Evolutionary conservation across 2,888 invertebrate species (phyloP), one percentile per base, ranked within the genome.

Genomic region (Kryphioiulus occultus): DNA sequence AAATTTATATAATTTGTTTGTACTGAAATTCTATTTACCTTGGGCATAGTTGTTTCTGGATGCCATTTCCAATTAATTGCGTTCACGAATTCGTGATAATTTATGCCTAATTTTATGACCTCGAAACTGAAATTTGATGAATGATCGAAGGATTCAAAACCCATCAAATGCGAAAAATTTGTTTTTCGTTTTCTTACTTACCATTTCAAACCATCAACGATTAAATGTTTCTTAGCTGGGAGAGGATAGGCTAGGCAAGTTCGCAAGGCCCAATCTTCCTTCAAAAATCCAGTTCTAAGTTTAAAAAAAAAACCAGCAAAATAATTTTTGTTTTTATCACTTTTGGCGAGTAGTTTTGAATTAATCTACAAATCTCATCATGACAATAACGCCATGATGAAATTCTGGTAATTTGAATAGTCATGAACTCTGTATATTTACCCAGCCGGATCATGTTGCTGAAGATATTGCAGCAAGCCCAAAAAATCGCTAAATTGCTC

Each of bases 401-500:
- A n/a, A n/a, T n/a, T n/a, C n/a, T n/a, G n/a, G n/a, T n/a, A n/a
- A n/a, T n/a, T 53, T 53, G 53, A 3, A n/a, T n/a, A 19, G 10
- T 10, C 22, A 39, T 85, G 30, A 26, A 19, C 17, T 44, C 10
- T 1, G n/a, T 53, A 53, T 53, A 86, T 35, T 47, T 84, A 87
- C 87, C 47, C 32, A 32, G 87, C 39, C 19, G n/a, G n/a, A 44
- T 87, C 87, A 19, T 53, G 42, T 3, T 35, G 82, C 35, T 84
- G 26, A 47, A 87, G 42, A 68, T 87, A 87, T 35, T 82, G 26
- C 15, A 35, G 5, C 26, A 87, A 84, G 1, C 44, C 84, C 32
- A 44, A 32, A 87, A 87, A 87, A 42, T 87, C 87, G 19, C 30
- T 32, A 84, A 87, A 87, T 32, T 87, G 87, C 83, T 87, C 68